Conservation (phyloP, 2,888 invertebrate genomes). For the Stenotaenia linearis region DNA sequence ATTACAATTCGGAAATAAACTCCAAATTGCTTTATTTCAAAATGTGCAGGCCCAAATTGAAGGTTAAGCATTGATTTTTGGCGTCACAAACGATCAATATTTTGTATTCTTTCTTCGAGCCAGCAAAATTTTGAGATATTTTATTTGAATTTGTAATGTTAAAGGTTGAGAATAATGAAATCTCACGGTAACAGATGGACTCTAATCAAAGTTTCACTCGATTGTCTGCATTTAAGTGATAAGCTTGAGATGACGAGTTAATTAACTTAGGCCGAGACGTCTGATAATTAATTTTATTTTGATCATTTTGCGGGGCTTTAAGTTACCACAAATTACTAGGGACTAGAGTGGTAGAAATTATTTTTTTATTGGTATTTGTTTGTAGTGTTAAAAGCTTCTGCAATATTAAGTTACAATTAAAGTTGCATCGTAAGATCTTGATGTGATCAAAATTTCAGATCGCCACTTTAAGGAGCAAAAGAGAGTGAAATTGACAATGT, state of each 20-base stretch:
- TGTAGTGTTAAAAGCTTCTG: too few species aligned
- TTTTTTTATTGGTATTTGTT: too few species aligned
- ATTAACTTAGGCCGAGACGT: background rate
- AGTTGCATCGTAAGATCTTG: too few species aligned
- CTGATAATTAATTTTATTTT: background rate
- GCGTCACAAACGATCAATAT: background rate
- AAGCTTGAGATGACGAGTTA: slow-evolving; percentile 7
- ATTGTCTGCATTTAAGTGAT: background rate
- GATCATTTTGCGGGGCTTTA: background rate
- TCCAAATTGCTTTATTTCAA: background rate
- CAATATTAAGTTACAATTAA: too few species aligned
- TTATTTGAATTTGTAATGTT: too few species aligned
- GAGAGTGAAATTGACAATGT: background rate
- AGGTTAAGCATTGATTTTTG: background rate
- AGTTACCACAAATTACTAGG: too few species aligned
- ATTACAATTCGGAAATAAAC: background rate
- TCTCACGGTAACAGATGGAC: background rate
- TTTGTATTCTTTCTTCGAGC: background rate
- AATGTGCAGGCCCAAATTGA: background rate
- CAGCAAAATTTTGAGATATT: background rate
- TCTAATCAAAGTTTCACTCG: background rate
- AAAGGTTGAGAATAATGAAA: too few species aligned
- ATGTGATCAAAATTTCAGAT: background rate
- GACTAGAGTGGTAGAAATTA: too few species aligned
- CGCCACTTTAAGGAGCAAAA: background rate